Conservation (phyloP, 1,140 invertebrate genomes). For the Drosophila neocordata region DNA sequence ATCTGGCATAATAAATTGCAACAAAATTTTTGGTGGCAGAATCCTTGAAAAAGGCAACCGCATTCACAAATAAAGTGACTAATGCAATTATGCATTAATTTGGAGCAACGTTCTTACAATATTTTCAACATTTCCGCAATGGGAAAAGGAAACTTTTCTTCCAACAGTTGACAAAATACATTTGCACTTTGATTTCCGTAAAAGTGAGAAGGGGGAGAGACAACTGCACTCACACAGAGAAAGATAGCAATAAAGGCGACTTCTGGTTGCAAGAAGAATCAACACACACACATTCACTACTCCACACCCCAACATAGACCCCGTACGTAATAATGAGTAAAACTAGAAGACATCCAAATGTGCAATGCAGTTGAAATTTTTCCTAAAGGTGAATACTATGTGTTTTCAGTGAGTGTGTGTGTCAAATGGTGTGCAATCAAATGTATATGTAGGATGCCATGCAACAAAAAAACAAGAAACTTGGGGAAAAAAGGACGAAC, state of each 20-base stretch:
- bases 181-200: slow-evolving; percentile 71
- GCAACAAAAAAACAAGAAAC: slow-evolving; percentile 28
- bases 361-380: slow-evolving; percentile 32
- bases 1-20: slow-evolving; percentile 62
- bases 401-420: slow-evolving; percentile 33
- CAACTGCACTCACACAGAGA: not conserved
- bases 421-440: slow-evolving; percentile 77
- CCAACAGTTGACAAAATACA: slow-evolving; percentile 68
- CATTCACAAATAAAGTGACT: slow-evolving; percentile 63
- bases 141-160: slow-evolving; percentile 46
- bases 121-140: slow-evolving; percentile 64
- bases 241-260: not conserved
- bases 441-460: slow-evolving; percentile 31
- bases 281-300: not conserved
- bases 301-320: not conserved
- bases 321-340: slow-evolving; percentile 16
- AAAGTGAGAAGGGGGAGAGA: not conserved
- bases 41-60: slow-evolving; percentile 12
- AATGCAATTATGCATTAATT: slow-evolving; percentile 80
- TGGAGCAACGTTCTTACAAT: slow-evolving; percentile 52
- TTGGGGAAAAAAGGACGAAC: not conserved
- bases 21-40: slow-evolving; percentile 62
- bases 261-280: slow-evolving; percentile 1
- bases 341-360: slow-evolving; percentile 49
- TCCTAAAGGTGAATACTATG: slow-evolving; percentile 27